These are phyloP conservation scores for Scyliorhinus canicula DNA, from an alignment of 2,797 vertebrate genomes.

Conservation along the genomic window DNA sequence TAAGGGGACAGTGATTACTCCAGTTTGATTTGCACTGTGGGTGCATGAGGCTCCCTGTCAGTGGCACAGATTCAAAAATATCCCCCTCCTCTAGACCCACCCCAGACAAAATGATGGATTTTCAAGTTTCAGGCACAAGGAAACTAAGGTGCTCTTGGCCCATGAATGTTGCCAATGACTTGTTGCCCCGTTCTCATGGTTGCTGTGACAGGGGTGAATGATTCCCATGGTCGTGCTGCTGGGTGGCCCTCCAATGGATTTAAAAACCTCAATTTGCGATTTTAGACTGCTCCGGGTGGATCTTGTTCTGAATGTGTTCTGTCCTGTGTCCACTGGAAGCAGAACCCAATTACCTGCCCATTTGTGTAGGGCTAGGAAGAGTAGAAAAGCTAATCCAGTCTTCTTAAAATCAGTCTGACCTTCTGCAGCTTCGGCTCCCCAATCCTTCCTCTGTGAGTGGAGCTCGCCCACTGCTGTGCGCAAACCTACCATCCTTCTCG, in stretches of 20 bases:
- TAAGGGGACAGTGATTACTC: neutral
- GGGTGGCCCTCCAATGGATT: no score
- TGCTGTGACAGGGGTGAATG: neutral
- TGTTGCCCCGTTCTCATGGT: neutral
- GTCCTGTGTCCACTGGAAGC: neutral
- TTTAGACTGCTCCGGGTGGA: neutral
- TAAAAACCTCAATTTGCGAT: neutral
- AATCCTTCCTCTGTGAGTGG: no score
- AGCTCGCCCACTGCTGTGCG: no score
- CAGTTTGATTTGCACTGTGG: neutral
- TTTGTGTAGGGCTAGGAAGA: neutral
- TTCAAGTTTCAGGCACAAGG: neutral
- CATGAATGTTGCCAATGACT: neutral
- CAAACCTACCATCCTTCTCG: neutral
- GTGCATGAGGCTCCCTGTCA: neutral
- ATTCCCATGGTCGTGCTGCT: neutral
- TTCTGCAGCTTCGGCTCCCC: neutral
- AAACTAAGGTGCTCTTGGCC: neutral
- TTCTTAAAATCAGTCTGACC: neutral
- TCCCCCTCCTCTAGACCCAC: no score
- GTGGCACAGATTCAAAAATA: neutral
- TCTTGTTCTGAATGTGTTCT: neutral
- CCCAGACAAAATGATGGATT: neutral
- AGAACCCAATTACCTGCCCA: neutral
- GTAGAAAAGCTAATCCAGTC: neutral